A percentile compares a stretch with the other conserved stretches of the same genome.
These are phyloP conservation scores for Triplophysa yarkandensis DNA, from an alignment of 2,797 vertebrate species.

Conservation along the genomic window DNA sequence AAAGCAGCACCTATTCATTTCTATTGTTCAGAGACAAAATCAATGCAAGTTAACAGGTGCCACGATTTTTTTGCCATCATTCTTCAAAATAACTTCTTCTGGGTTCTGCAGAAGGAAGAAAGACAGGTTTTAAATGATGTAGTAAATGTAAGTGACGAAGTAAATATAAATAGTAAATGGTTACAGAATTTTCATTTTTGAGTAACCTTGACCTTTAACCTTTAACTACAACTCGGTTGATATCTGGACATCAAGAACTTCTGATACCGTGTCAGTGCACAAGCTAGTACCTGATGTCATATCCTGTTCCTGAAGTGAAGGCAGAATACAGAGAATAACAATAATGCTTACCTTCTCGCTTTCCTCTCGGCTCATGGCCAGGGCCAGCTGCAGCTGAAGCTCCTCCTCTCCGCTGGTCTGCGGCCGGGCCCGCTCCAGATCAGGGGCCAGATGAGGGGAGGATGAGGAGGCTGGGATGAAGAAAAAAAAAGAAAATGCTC, in stretches of 20 bases:
- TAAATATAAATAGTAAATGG: too few relatives aligned
- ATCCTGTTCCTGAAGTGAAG: not conserved
- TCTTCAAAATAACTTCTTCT: too few relatives aligned
- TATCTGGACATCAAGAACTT: not conserved
- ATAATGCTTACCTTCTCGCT: constrained; percentile 87
- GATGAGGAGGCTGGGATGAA: constrained; percentile 77
- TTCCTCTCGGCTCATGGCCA: constrained; percentile 97
- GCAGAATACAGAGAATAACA: not conserved
- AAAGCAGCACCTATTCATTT: too few relatives aligned
- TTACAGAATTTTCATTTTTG: too few relatives aligned
- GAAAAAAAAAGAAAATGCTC: constrained; percentile 42
- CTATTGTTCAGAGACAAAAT: too few relatives aligned
- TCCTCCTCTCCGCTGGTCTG: constrained; percentile 93
- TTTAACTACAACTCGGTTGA: not conserved
- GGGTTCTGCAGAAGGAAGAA: too few relatives aligned
- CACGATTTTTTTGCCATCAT: too few relatives aligned
- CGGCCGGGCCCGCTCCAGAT: constrained; percentile 91
- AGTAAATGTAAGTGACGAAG: too few relatives aligned
- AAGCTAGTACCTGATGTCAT: not conserved
- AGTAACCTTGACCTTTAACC: too few relatives aligned
- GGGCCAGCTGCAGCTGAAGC: constrained; percentile 91
- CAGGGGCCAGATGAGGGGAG: constrained; percentile 82
- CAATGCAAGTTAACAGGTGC: too few relatives aligned
- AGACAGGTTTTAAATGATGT: too few relatives aligned
- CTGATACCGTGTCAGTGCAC: not conserved